phyloP scores from a whole-genome alignment of 2,797 vertebrate genomes.

The Amblyopsis hoosieri region DNA sequence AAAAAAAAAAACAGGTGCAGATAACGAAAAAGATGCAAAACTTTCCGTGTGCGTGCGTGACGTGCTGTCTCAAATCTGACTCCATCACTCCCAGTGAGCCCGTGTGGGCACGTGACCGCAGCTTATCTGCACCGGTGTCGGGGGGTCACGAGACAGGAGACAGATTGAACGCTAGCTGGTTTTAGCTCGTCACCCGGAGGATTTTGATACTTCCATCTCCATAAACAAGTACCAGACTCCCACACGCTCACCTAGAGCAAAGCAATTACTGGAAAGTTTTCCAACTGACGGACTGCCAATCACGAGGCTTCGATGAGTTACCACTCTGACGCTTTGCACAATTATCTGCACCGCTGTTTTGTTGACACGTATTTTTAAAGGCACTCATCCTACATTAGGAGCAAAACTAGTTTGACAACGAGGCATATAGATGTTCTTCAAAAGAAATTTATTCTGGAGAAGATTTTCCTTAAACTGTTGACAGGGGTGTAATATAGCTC shows the following conservation, averaged over 20 bases:
- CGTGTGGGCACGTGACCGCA: constrained; percentile 36
- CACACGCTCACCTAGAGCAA: constrained; percentile 54
- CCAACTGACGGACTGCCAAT: constrained; percentile 55
- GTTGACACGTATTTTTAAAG: constrained; percentile 51
- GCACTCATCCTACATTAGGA: constrained; percentile 31
- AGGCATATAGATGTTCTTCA: constrained; percentile 45
- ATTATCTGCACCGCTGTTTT: constrained; percentile 49
- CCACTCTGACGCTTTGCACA: constrained; percentile 28
- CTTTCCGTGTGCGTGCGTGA: constrained; percentile 61
- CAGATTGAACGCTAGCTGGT: constrained; percentile 53
- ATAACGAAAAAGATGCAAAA: constrained; percentile 60
- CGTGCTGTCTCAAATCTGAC: constrained; percentile 55
- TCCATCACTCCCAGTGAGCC: constrained; percentile 62
- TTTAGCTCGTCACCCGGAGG: constrained; percentile 53
- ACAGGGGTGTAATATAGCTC: constrained; percentile 45
- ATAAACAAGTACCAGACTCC: constrained; percentile 56
- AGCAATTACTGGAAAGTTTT: constrained; percentile 56
- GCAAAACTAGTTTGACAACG: constrained; percentile 45
- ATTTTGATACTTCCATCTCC: constrained; percentile 53
- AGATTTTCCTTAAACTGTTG: constrained; percentile 50
- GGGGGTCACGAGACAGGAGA: constrained; percentile 58
- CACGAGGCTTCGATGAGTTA: constrained; percentile 41
- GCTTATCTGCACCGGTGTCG: constrained; percentile 58
- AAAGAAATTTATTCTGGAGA: constrained; percentile 49
- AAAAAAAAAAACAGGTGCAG: constrained; percentile 67